Evolutionary conservation across 2,888 invertebrate species (phyloP).

Genomic region (Microctonus hyperodae): DNA sequence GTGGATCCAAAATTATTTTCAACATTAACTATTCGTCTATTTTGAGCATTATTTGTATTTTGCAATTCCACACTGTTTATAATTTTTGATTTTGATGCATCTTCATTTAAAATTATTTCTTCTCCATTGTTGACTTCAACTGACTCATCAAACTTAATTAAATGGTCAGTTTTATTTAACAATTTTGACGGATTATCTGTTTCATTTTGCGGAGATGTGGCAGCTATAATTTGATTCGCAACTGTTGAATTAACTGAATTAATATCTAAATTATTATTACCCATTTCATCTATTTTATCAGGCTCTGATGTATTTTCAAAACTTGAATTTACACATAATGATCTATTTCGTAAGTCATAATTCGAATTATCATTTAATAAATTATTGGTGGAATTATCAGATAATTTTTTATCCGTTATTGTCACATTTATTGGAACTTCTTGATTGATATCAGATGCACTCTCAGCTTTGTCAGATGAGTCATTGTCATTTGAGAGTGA

Average conservation of each 20-base stretch:
- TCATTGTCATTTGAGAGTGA: conserved; percentile 52
- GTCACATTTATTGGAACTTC: conserved; percentile 58
- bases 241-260: conserved; percentile 28
- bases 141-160: conserved; percentile 55
- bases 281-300: conserved; percentile 43
- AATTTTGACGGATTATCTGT: conserved; percentile 46
- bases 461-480: conserved; percentile 51
- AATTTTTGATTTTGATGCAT: conserved; percentile 50
- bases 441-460: conserved; percentile 46
- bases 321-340: conserved; percentile 46
- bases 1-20: conserved; percentile 55
- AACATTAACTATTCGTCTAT: conserved; percentile 47
- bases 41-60: conserved; percentile 55
- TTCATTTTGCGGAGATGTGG: conserved; percentile 45
- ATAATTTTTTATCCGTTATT: conserved; percentile 56
- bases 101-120: conserved; percentile 52
- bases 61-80: conserved; percentile 51
- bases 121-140: conserved; percentile 43
- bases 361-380: conserved; percentile 35
- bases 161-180: conserved; percentile 49
- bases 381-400: conserved; percentile 33
- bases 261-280: conserved; percentile 48
- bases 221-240: conserved; percentile 43
- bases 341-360: conserved; percentile 32
- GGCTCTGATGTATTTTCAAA: conserved; percentile 38